Percentiles rank a stretch among this genome's conserved stretches.
Evolutionary conservation across 2,888 invertebrate species (phyloP).

Genomic region (Azorinus chamasolen): DNA sequence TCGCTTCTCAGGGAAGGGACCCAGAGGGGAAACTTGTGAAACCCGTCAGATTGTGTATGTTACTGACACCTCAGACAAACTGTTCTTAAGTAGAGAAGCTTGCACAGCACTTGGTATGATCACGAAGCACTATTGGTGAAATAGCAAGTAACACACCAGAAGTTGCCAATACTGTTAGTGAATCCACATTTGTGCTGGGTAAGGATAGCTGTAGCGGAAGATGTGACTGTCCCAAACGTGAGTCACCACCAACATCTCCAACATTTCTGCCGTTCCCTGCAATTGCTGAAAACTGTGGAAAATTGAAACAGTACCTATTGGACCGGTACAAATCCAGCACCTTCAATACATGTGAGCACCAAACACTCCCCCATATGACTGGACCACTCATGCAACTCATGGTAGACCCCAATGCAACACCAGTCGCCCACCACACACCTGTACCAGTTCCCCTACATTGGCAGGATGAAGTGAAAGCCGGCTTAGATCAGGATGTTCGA

Average conservation of each 20-base stretch:
- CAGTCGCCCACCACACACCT: slow-evolving; percentile 70
- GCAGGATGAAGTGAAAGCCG: slow-evolving; percentile 70
- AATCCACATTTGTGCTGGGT: too few species aligned
- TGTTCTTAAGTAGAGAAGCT: slow-evolving; percentile 72
- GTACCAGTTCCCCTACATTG: slow-evolving; percentile 75
- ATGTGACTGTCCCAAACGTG: slow-evolving; percentile 36
- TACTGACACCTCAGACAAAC: slow-evolving; percentile 66
- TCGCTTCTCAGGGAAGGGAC: slow-evolving; percentile 51
- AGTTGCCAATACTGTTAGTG: slow-evolving; percentile 55
- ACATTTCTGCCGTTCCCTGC: slow-evolving; percentile 61
- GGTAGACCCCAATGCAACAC: slow-evolving; percentile 67
- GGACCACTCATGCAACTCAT: slow-evolving; percentile 66
- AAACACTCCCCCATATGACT: slow-evolving; percentile 65
- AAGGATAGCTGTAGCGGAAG: slow-evolving; percentile 29
- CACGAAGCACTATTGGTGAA: slow-evolving; percentile 23
- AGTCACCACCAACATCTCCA: slow-evolving; percentile 52
- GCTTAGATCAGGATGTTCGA: slow-evolving; percentile 68
- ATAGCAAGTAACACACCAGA: slow-evolving; percentile 32
- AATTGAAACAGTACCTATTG: slow-evolving; percentile 61
- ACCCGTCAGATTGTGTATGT: slow-evolving; percentile 73
- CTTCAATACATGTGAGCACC: slow-evolving; percentile 75
- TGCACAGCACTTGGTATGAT: slow-evolving; percentile 69
- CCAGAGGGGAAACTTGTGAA: slow-evolving; percentile 32
- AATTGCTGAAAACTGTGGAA: slow-evolving; percentile 48
- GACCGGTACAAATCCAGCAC: slow-evolving; percentile 69